These are phyloP conservation scores for Plecotus auritus DNA, from an alignment of 2,113 vertebrate genomes.

Conservation along the genomic window DNA sequence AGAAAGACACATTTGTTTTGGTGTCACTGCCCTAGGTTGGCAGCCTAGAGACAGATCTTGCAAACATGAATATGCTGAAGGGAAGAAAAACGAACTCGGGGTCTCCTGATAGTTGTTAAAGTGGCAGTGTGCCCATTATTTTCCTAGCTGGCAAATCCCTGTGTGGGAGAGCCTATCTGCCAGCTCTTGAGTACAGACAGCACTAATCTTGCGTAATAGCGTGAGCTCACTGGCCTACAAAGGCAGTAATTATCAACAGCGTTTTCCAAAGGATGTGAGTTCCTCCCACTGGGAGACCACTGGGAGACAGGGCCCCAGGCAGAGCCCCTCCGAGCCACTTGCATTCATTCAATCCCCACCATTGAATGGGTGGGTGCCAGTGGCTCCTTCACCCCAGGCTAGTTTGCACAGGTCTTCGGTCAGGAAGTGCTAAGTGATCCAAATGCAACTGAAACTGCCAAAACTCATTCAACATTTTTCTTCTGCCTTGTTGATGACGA, in stretches of 20 bases:
- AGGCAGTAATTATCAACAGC: constrained; percentile 83
- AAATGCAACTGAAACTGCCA: constrained; percentile 73
- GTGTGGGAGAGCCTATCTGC: constrained; percentile 72
- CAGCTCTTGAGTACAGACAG: constrained; percentile 76
- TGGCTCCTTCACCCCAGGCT: constrained; percentile 54
- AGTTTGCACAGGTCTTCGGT: constrained; percentile 69
- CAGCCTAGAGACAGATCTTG: constrained; percentile 37
- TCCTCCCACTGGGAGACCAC: constrained; percentile 71
- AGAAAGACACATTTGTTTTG: constrained; percentile 65
- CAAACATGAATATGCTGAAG: constrained; percentile 61
- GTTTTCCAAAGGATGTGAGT: constrained; percentile 79
- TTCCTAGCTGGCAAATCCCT: constrained; percentile 74
- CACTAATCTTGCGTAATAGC: constrained; percentile 81
- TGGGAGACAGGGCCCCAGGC: constrained; percentile 57
- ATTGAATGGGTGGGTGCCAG: constrained; percentile 59
- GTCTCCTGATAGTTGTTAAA: constrained; percentile 76
- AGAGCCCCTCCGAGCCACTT: constrained; percentile 58
- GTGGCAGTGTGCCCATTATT: constrained; percentile 74
- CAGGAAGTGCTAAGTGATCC: constrained; percentile 50
- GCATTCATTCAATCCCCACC: constrained; percentile 68
- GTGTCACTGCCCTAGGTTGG: constrained; percentile 42
- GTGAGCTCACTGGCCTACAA: constrained; percentile 82
- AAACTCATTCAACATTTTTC: constrained; percentile 62
- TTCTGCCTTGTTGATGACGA: constrained; percentile 51
- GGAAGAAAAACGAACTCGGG: constrained; percentile 60